Evolutionary conservation across 1,140 invertebrate genomes (phyloP), one percentile per base, ranked within the genome.

Genomic region (Lucilia sericata): DNA sequence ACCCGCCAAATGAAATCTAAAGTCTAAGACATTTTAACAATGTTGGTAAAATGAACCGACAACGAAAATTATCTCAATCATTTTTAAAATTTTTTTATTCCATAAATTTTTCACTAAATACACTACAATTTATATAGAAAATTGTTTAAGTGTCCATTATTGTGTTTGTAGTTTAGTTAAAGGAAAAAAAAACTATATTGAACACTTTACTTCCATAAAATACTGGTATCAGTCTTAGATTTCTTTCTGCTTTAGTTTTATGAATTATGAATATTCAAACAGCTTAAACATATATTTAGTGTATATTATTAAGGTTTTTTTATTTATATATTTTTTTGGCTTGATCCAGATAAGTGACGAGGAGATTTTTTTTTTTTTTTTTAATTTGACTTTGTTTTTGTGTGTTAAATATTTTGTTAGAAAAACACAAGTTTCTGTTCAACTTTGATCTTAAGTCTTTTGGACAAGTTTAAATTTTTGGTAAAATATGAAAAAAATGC

Each of bases 261-360:
- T 70, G 65, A 70, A 70, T 70, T 70, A 70, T 70, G 65, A 25
- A 21, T 70, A 70, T 70, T 21, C 65, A 60, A 60, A 60, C 55
- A 60, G 55, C 55, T 60, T 70, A 21, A 70, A 70, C 9, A 70
- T 21, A 70, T 21, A 70, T 12, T 70, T 70, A 70, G n/a, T 14
- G 55, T 60, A 60, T 60, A 42, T 42, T 42, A 42, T 42, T 42
- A 42, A 42, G 42, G 42, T 42, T 42, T 42, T n/a, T 42, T 42
- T 42, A 42, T 42, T 42, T 42, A 42, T 42, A 8, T 42, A 2
- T 42, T 8, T 42, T 42, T 42, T 42, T 42, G 42, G 2, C 5
- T 60, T 60, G 55, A 60, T 60, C 55, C 0, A 60, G 55, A 60
- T 60, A n/a, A n/a, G 14, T n/a, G 55, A 14, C 55, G 55, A 60